Conservation (phyloP, 2,888 invertebrate species). For the Drosophila dives region DNA sequence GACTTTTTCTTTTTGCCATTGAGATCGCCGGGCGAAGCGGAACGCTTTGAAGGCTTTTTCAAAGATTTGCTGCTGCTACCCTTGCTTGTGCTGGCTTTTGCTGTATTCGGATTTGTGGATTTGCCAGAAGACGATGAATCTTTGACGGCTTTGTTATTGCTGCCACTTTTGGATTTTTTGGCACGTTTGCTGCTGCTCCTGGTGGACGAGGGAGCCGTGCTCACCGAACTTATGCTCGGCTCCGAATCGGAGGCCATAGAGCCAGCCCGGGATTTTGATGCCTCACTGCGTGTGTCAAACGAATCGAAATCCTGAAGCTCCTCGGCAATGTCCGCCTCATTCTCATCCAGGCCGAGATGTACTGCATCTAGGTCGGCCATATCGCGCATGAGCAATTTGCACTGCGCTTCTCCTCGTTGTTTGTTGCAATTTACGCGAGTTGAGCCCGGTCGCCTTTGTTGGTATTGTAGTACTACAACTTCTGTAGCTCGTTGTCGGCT, state of each 20-base stretch:
- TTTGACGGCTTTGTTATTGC: conserved; percentile 51
- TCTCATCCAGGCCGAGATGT: conserved; percentile 88
- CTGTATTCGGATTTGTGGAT: conserved; percentile 42
- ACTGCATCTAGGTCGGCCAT: conserved; percentile 87
- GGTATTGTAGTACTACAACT: conserved; percentile 31
- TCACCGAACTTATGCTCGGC: conserved; percentile 92
- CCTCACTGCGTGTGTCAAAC: conserved; percentile 95
- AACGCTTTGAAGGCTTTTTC: conserved; percentile 65
- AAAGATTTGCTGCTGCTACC: conserved; percentile 31
- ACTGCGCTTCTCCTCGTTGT: conserved; percentile 11
- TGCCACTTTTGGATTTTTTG: conserved; percentile 60
- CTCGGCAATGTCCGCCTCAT: conserved; percentile 91
- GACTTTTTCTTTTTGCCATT: conserved; percentile 74
- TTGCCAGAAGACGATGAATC: conserved; percentile 29
- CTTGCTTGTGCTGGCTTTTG: conserved; percentile 19
- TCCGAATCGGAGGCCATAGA: conserved; percentile 86
- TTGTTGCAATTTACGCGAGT: conserved; percentile 19
- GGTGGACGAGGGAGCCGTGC: conserved; percentile 88
- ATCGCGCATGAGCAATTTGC: conserved; percentile 75
- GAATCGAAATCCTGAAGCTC: conserved; percentile 90
- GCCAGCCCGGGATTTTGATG: conserved; percentile 90
- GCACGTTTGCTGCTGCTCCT: conserved; percentile 53
- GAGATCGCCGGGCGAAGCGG: conserved; percentile 59
- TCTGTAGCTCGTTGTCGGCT: conserved; percentile 32
- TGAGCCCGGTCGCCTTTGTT: conserved; percentile 63